A percentile compares a stretch with the other conserved stretches of the same genome.
phyloP scores from a whole-genome alignment of 1,140 invertebrate genomes.

The Euglossa dilemma region DNA sequence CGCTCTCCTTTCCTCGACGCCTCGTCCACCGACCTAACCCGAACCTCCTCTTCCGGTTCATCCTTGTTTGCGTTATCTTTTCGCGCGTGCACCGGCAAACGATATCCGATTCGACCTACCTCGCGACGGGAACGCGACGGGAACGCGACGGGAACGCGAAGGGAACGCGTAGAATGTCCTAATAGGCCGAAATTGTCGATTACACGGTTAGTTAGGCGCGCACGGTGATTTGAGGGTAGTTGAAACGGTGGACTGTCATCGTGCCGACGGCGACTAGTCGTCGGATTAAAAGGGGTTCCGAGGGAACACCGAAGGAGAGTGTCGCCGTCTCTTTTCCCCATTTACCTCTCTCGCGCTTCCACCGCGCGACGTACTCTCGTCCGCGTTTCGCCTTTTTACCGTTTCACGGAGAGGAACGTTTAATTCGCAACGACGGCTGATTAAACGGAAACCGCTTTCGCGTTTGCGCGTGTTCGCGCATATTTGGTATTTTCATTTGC shows the following conservation, averaged over 20 bases:
- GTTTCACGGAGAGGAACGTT: no score
- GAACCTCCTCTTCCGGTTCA: no score
- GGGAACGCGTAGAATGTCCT: slow-evolving; percentile 65
- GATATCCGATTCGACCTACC: not conserved
- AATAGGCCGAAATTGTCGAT: slow-evolving; percentile 78
- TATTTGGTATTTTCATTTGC: slow-evolving; percentile 1
- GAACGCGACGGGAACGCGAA: slow-evolving; percentile 2
- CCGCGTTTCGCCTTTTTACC: no score
- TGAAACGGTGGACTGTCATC: slow-evolving; percentile 72
- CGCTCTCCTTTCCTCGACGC: no score
- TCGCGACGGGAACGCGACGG: slow-evolving; percentile 18
- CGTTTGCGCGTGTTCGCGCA: not conserved
- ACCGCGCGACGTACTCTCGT: no score
- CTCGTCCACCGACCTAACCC: no score
- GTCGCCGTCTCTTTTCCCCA: slow-evolving; percentile 1
- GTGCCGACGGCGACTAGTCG: slow-evolving; percentile 13
- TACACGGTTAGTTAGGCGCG: slow-evolving; percentile 82
- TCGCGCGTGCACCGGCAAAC: not conserved
- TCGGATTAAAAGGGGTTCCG: slow-evolving; percentile 10
- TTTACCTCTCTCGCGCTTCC: not conserved
- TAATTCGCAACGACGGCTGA: no score
- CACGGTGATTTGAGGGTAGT: slow-evolving; percentile 78
- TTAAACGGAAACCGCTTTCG: no score
- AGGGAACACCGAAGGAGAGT: not conserved
- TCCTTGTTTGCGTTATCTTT: slow-evolving; percentile 44